Base-by-base conservation (phyloP, 2,888 invertebrate species). In the Oscheius myriophilus region DNA sequence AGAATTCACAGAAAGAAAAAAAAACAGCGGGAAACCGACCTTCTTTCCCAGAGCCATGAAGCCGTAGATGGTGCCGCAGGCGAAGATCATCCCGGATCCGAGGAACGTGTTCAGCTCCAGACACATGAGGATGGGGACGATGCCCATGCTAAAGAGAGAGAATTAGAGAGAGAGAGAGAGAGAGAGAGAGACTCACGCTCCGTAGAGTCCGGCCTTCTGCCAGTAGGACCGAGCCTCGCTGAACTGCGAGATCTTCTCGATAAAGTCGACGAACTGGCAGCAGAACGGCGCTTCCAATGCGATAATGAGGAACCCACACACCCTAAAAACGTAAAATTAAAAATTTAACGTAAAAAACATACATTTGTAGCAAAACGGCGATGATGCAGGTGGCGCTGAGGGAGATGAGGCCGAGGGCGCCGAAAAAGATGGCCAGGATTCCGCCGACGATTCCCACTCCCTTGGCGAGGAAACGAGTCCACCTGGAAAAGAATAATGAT, bases 271-370 rank as follows among this genome's bases (percentile, higher is more conserved):
- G 89, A 95, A 97, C 89, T 94, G 91, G 89, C 96, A 97, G 89
- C 96, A 96, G 88, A 94, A 96, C 0, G 97, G 97, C 49, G 96
- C 96, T 89, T 97, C 97, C 84, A 96, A 91, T 53, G 92, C 91
- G 80, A 95, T 90, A 72, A 94, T 91, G 73, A 93, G 86, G 88
- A 96, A 94, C 49, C 95, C 96, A 73, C 93, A 91, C 73, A 94
- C 85, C 86, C 90, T 90, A 55, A 69, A 82, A 16, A 11, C 4
- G 25, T 16, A 1, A 4, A 62, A 62, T 45, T n/a, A 18, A 6
- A 16, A 39, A 23, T 39, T 23, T 39, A 12, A 52, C 18, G 26
- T 12, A 39, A 42, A 59, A 53, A 11, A 72, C 78, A 75, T 58
- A 85, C 85, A 86, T 73, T 69, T 85, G 86, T 14, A 85, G 70